These are phyloP conservation scores for Pachycephus smyrnensis DNA, from an alignment of 2,888 invertebrate genomes.

Conservation along the genomic window DNA sequence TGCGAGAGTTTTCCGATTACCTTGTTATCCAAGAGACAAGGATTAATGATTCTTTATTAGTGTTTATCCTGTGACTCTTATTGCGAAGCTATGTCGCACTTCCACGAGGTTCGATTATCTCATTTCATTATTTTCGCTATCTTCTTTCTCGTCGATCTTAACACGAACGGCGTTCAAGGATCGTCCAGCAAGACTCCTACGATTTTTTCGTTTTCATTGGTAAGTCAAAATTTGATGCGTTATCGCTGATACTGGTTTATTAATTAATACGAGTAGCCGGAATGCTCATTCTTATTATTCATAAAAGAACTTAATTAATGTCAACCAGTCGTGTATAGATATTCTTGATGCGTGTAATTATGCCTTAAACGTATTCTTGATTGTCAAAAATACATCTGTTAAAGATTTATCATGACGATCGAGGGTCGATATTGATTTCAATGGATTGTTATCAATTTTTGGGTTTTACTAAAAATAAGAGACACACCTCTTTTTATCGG, in stretches of 20 bases:
- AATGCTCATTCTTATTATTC: not conserved
- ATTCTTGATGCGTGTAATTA: not conserved
- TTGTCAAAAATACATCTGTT: not conserved
- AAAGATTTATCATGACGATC: no score
- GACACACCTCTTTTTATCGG: not conserved
- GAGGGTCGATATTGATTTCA: no score
- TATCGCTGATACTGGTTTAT: not conserved
- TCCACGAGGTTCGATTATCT: not conserved
- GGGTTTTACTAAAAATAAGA: not conserved
- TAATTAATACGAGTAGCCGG: not conserved
- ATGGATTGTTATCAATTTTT: no score
- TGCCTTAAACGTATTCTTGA: not conserved
- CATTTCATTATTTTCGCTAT: not conserved
- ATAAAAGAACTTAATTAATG: not conserved
- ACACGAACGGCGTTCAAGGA: not conserved
- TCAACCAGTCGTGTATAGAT: not conserved
- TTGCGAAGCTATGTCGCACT: not conserved
- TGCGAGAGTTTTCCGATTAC: not conserved
- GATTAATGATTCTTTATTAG: not conserved
- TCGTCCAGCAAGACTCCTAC: conserved; percentile 17
- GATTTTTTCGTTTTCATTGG: conserved; percentile 29
- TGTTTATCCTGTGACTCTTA: not conserved
- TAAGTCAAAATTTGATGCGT: conserved; percentile 26
- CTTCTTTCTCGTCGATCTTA: not conserved
- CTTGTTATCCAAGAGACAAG: not conserved